Conservation (phyloP, 2,797 vertebrate genomes). For the Sebastiscus albofasciatus region DNA sequence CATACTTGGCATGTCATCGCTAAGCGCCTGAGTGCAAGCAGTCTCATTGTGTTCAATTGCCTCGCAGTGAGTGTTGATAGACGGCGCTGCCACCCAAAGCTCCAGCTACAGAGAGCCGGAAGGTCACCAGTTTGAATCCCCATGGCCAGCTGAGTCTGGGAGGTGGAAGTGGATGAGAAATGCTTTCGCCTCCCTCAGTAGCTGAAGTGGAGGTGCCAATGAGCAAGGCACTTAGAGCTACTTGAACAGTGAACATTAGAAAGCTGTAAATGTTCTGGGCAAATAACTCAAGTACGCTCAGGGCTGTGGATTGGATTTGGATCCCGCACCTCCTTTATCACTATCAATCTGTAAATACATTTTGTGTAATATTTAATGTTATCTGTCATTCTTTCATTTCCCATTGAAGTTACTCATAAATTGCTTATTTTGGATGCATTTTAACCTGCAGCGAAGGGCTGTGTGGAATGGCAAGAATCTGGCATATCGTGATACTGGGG, state of each 20-base stretch:
- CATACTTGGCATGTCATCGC: constrained; percentile 61
- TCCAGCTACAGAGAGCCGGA: neutral
- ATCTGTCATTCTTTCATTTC: neutral
- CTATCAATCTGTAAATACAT: neutral
- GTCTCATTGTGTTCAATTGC: constrained; percentile 41
- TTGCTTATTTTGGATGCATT: neutral
- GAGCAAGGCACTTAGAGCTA: neutral
- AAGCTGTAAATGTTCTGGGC: neutral
- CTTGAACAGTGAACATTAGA: neutral
- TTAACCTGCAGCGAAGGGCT: neutral
- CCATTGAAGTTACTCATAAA: neutral
- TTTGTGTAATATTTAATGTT: neutral
- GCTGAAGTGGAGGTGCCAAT: neutral
- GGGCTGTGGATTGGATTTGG: neutral
- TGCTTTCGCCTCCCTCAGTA: neutral
- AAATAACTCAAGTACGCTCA: neutral
- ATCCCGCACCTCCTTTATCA: neutral
- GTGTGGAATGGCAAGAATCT: too few relatives aligned
- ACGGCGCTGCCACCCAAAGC: constrained; percentile 39
- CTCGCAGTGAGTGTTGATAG: constrained; percentile 52
- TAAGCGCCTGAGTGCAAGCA: constrained; percentile 52
- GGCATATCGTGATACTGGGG: too few relatives aligned
- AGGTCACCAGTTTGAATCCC: constrained; percentile 32
- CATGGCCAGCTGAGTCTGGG: neutral
- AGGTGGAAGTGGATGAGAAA: neutral